Conservation (phyloP, 2,797 vertebrate species). For the Sebastes cheni region DNA sequence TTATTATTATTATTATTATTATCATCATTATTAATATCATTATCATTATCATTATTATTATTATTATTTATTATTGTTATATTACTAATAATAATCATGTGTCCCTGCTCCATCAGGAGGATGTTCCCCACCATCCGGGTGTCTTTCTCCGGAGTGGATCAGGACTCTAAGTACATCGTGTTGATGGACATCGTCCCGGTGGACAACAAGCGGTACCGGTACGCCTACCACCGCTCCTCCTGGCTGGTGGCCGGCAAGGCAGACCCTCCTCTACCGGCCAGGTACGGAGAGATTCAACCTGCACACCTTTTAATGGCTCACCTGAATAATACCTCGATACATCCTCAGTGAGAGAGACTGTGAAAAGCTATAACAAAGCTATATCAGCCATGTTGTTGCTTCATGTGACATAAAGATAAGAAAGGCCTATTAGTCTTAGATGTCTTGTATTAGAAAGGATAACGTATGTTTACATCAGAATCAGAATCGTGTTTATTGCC, state of each 20-base stretch:
- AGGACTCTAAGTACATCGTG: constrained; percentile 97
- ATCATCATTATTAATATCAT: fast-evolving
- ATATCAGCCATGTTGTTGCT: no score
- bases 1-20: background rate
- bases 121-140: constrained; percentile 99
- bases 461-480: no score
- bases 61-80: background rate
- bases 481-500: no score
- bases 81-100: background rate
- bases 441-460: no score
- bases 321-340: background rate
- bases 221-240: constrained; percentile 97
- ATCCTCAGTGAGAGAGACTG: background rate
- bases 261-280: constrained; percentile 94
- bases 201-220: constrained; percentile 98
- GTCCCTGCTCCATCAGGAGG: constrained; percentile 81
- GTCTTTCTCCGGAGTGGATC: constrained; percentile 96
- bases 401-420: no score
- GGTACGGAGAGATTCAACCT: constrained; percentile 69
- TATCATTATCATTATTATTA: background rate
- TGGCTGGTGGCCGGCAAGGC: constrained; percentile 99
- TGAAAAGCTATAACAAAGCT: background rate
- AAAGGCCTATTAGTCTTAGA: no score
- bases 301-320: fast-evolving
- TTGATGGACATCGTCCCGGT: constrained; percentile 99